Base-by-base conservation (phyloP, 1,140 invertebrate genomes). In the Caenorhabditis remanei region DNA sequence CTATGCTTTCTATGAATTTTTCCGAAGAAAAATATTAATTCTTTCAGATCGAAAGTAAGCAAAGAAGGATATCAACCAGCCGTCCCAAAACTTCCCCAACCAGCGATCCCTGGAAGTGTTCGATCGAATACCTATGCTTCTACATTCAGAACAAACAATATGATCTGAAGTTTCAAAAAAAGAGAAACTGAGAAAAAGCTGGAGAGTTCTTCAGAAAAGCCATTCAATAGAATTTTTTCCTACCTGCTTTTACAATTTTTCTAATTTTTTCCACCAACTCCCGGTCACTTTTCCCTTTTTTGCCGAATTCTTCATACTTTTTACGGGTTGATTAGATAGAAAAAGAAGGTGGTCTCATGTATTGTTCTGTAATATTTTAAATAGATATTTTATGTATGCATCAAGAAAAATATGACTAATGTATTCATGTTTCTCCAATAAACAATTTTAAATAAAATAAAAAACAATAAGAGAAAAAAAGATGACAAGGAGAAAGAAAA, bases 41-140 rank as follows among this genome's bases (percentile, higher is more conserved):
- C 11, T 84, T 87, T 55, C 79, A 65, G 55, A 32, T 50, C 86
- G 32, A 71, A 63, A 56, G 79, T 55, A 0, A 82, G 79, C 79
- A 89, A 89, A 71, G 83, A 82, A 48, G 88, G 88, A 6, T 89
- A 89, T 50, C 87, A 88, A 79, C 88, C 88, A 16, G 88, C 88
- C 7, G 84, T 84, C 11, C 88, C 88, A 19, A 56, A 75, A 32
- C 53, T 85, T 32, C 88, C 87, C 0, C 87, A 85, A 56, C 88
- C 88, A 19, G 58, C 79, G 6, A 87, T 88, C 2, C 88, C 88
- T 9, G 87, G 58, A 32, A 85, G 87, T 46, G 21, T 85, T 16
- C 61, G 82, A 48, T 88, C 87, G 2, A 84, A 88, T 48, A 88
- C 87, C 43, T 88, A 88, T 53, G 84, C 87, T 9, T 85, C 83